Conservation (phyloP, 1,140 invertebrate genomes). For the Zeugodacus cucurbitae region DNA sequence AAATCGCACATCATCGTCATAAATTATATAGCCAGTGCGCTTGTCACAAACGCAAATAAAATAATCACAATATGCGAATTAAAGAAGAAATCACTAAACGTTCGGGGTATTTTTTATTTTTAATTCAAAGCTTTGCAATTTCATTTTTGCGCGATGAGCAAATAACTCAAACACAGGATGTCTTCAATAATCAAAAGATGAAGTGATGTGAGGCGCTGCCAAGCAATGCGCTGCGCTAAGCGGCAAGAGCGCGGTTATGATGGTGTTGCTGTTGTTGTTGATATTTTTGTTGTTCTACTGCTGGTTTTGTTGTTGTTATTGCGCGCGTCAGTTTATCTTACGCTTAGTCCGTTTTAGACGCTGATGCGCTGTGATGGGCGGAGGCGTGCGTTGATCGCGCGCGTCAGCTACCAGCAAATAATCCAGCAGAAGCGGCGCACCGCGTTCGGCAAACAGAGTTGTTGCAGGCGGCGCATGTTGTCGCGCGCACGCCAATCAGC, state of each 20-base stretch:
- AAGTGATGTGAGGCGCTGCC: neutral
- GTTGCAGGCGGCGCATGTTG: neutral
- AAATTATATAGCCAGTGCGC: neutral
- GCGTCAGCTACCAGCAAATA: conserved; percentile 23
- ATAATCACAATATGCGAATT: neutral
- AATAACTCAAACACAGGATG: conserved; percentile 35
- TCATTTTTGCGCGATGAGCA: neutral
- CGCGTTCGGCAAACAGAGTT: neutral
- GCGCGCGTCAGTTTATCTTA: too few species aligned
- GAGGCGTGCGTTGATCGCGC: neutral
- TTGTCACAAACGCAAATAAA: conserved; percentile 9
- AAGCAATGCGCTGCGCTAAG: neutral
- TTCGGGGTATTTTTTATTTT: neutral
- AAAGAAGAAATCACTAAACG: neutral
- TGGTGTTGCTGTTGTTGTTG: neutral
- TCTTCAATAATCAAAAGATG: conserved; percentile 36
- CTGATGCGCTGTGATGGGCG: conserved; percentile 6
- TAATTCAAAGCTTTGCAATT: neutral
- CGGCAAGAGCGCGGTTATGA: neutral
- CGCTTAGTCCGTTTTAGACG: neutral
- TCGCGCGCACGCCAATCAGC: conserved; percentile 27
- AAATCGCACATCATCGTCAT: conserved; percentile 36
- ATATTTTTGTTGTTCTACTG: neutral
- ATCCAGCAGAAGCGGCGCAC: neutral
- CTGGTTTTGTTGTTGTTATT: neutral